Evolutionary conservation across 1,140 invertebrate species (phyloP), one percentile per base, ranked within the genome.

Genomic region (Teleogryllus occipitalis): DNA sequence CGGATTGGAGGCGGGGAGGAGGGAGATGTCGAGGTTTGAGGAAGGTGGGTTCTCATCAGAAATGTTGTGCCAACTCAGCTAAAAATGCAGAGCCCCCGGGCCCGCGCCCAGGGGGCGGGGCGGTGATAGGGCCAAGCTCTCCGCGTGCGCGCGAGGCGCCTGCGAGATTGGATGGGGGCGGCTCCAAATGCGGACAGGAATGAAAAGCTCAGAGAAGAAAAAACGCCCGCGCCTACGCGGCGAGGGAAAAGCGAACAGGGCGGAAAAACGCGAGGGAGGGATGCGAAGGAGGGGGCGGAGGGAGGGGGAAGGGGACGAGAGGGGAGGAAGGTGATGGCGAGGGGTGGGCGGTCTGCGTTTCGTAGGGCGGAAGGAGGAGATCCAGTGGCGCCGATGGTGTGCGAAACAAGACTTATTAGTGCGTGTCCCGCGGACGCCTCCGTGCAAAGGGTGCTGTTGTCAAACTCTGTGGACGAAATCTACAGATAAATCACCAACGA

Each of bases 401-500:
- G 54, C 18, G 54, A 65, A 65, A 65, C 54, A 65, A 65, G 54
- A 65, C 54, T 65, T 65, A 65, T 65, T 65, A 65, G 54, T 65
- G 54, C 54, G 10, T 18, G 54, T 18, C 54, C 5, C 27, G 27
- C 27, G 1, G 27, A 39, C 27, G 27, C 27, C 27, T 39, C 27
- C 27, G 27, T 39, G 27, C 27, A 39, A 39, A 39, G 27, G 27
- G 27, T 39, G 27, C 1, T 39, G 5, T 39, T 39, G 27, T 39
- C 27, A 39, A 39, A 39, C 27, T 39, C 27, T 39, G 27, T 39
- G 27, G 27, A 39, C 27, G 27, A 39, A 39, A 39, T 1, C 27
- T 39, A 39, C 5, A 39, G 27, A 2, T 39, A 39, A 39, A 39
- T 39, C 27, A 39, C 27, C 1, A 39, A 39, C 27, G 1, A 39